Base-by-base conservation (phyloP, 2,797 vertebrate species). In the Cynopterus sphinx region DNA sequence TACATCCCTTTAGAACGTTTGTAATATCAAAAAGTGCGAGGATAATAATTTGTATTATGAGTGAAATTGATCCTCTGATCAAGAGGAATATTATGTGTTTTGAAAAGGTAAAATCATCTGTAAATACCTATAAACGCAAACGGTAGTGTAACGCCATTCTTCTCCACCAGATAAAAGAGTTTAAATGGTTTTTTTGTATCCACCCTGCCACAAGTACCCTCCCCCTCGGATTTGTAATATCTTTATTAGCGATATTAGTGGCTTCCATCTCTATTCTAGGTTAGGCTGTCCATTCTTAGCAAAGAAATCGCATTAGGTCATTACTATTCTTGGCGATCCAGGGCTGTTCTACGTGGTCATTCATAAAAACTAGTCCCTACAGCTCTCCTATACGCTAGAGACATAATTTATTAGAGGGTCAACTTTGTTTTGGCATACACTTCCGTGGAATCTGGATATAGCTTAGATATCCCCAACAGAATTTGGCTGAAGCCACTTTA, bases 141-240 rank as follows among this genome's bases (percentile, higher is more conserved):
- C 0, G 22, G 11, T 2, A 9, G 28, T 9, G 9, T 36, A 6
- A 33, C 8, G 8, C 3, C 26, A 1, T 9, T 7, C 39, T n/a
- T 15, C 15, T 59, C 46, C 19, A 22, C 2, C 11, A 39, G 68
- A 5, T 28, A 26, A 43, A 8, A 26, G 73, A 75, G n/a, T 21
- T 9, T 21, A 73, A 22, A n/a, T 22, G n/a, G 11, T 22, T n/a
- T 68, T 68, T 63, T 3, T 3, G 2, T 4, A 3, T 3, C 77
- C 24, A 31, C 9, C 36, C 22, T 9, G 21, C 15, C 46, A 5
- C 11, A 11, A 13, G 43, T 5, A 10, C 15, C 9, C 11, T 75
- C 11, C 1, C 10, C 7, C 17, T 3, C 55, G 6, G 33, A 22
- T 21, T 31, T 79, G 3, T n/a, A n/a, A 28, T 21, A 1, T 10